Conservation (phyloP, 2,888 invertebrate genomes). For the Plemyria rubiginata region DNA sequence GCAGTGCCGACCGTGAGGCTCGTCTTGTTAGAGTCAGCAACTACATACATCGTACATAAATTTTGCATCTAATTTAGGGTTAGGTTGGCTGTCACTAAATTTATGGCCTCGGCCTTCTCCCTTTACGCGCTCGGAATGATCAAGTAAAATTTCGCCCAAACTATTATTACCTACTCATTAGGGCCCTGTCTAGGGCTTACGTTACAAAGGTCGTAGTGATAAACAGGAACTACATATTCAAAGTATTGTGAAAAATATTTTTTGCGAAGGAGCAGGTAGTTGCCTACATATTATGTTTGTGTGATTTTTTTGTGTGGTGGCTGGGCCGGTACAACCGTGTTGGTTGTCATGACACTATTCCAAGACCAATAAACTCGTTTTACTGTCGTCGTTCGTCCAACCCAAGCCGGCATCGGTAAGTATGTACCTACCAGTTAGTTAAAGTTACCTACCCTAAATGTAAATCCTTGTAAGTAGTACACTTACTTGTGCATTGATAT, state of each 20-base stretch:
- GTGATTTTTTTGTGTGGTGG: slow-evolving; percentile 25
- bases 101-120: too few relatives aligned
- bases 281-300: slow-evolving; percentile 16
- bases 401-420: slow-evolving; percentile 26
- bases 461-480: too few relatives aligned
- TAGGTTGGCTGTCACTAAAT: too few relatives aligned
- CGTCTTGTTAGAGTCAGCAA: too few relatives aligned
- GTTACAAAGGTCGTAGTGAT: neutral
- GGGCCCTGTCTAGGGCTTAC: neutral
- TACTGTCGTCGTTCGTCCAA: slow-evolving; percentile 15
- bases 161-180: neutral
- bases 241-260: slow-evolving; percentile 13
- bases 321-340: slow-evolving; percentile 18
- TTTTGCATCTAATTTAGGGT: too few relatives aligned
- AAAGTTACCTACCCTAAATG: too few relatives aligned
- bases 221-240: neutral
- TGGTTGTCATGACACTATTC: slow-evolving; percentile 28
- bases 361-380: slow-evolving; percentile 11
- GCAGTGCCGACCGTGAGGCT: too few relatives aligned
- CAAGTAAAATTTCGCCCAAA: neutral
- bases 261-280: slow-evolving; percentile 35
- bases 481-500: too few relatives aligned
- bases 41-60: too few relatives aligned
- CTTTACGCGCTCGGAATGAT: neutral
- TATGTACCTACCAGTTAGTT: too few relatives aligned